phyloP scores from a whole-genome alignment of 2,888 invertebrate genomes.

The Lepidochitona cinerea region DNA sequence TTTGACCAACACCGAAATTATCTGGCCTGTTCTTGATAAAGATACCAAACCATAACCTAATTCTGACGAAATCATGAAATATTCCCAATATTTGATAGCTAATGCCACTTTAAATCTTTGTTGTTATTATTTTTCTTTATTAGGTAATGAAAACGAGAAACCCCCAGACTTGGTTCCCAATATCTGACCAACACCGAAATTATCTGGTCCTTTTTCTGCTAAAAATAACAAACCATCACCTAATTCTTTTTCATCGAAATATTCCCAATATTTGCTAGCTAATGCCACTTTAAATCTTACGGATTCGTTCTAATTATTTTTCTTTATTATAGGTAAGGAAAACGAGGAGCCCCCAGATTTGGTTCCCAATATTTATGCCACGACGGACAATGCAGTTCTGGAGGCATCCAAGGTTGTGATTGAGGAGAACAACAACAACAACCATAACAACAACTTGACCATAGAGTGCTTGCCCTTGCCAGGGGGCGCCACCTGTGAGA shows the following conservation, averaged over 20 bases:
- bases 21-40: no score
- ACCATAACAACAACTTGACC: neutral
- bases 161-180: conserved; percentile 20
- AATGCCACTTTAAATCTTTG: neutral
- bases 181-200: no score
- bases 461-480: conserved; percentile 1
- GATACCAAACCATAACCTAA: no score
- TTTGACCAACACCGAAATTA: no score
- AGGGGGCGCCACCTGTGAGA: conserved; percentile 1
- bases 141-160: conserved; percentile 66
- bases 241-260: no score
- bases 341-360: conserved; percentile 52
- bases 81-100: neutral
- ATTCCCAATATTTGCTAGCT: neutral
- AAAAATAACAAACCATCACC: no score
- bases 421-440: conserved; percentile 9
- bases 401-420: conserved; percentile 2
- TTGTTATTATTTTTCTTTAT: neutral
- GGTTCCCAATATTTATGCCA: neutral
- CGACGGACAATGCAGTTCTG: neutral
- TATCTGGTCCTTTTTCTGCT: no score
- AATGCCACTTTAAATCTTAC: neutral
- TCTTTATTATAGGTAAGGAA: conserved; percentile 54
- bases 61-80: no score
- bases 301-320: neutral